phyloP scores from a whole-genome alignment of 2,888 invertebrate genomes.

The Megaustenia siamemsis region DNA sequence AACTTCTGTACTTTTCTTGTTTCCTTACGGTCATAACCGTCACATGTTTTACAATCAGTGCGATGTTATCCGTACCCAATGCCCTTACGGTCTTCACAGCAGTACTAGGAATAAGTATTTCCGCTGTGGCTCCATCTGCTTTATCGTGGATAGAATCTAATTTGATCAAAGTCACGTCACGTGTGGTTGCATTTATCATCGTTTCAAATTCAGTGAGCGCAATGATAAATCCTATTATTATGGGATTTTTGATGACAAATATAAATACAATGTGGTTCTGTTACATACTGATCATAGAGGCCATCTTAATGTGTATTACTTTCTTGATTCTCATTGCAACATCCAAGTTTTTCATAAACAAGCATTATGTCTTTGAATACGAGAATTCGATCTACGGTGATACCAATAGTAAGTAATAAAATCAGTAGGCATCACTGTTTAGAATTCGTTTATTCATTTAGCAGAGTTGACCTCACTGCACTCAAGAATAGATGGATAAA shows the following conservation, averaged over 20 bases:
- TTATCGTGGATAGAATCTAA: constrained; percentile 79
- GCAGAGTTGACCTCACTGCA: neutral
- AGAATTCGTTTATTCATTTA: no score
- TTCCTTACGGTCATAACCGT: constrained; percentile 26
- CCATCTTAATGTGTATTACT: constrained; percentile 63
- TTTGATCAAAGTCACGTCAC: constrained; percentile 76
- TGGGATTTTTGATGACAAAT: constrained; percentile 74
- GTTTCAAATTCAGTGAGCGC: constrained; percentile 78
- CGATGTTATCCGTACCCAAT: neutral
- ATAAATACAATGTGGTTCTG: constrained; percentile 75
- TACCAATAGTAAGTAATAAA: neutral
- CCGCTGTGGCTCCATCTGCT: constrained; percentile 80
- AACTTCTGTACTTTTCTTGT: constrained; percentile 50
- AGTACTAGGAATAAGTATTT: constrained; percentile 76
- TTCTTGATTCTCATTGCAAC: constrained; percentile 59
- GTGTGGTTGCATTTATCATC: constrained; percentile 77
- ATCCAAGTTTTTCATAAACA: constrained; percentile 26
- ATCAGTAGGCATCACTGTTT: no score
- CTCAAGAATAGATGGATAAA: no score
- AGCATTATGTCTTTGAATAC: constrained; percentile 6
- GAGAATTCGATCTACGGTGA: neutral
- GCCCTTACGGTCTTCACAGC: constrained; percentile 59
- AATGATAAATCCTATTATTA: constrained; percentile 75
- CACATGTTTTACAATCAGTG: constrained; percentile 25
- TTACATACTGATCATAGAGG: constrained; percentile 69